phyloP scores from a whole-genome alignment of 2,888 invertebrate species.

The Dascillus cervinus region DNA sequence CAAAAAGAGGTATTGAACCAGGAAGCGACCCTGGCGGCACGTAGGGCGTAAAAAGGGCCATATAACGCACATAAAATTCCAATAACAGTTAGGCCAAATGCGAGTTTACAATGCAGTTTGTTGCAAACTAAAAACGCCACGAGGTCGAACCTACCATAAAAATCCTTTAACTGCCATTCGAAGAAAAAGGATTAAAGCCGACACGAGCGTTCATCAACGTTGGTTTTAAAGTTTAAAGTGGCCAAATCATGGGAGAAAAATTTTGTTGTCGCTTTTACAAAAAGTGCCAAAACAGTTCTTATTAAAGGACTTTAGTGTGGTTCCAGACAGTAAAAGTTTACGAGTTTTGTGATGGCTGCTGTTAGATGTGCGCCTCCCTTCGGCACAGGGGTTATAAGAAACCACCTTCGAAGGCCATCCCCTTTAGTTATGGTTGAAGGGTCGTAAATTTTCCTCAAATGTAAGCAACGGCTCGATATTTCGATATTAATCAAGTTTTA shows the following conservation, averaged over 20 bases:
- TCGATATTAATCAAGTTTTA: too few species aligned
- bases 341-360: slow-evolving; percentile 5
- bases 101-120: slow-evolving; percentile 10
- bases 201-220: too few species aligned
- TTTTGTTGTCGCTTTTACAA: too few species aligned
- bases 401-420: slow-evolving; percentile 6
- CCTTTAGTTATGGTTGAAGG: slow-evolving; percentile 11
- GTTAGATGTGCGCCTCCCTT: slow-evolving; percentile 6
- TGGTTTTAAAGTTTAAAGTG: too few species aligned
- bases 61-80: slow-evolving; percentile 16
- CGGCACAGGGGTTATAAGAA: background rate
- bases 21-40: slow-evolving; percentile 12
- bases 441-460: too few species aligned
- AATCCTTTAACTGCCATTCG: too few species aligned
- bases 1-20: too few species aligned
- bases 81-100: slow-evolving; percentile 16
- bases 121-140: slow-evolving; percentile 9
- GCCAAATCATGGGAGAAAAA: too few species aligned
- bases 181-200: too few species aligned
- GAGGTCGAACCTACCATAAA: slow-evolving; percentile 9
- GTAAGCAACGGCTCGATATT: too few species aligned
- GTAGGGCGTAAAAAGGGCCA: slow-evolving; percentile 15
- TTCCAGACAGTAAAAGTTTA: slow-evolving; percentile 3
- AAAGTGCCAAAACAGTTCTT: too few species aligned
- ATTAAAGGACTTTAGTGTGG: too few species aligned